Conservation (phyloP, 1,140 invertebrate species). For the Trichomalopsis sarcophagae region DNA sequence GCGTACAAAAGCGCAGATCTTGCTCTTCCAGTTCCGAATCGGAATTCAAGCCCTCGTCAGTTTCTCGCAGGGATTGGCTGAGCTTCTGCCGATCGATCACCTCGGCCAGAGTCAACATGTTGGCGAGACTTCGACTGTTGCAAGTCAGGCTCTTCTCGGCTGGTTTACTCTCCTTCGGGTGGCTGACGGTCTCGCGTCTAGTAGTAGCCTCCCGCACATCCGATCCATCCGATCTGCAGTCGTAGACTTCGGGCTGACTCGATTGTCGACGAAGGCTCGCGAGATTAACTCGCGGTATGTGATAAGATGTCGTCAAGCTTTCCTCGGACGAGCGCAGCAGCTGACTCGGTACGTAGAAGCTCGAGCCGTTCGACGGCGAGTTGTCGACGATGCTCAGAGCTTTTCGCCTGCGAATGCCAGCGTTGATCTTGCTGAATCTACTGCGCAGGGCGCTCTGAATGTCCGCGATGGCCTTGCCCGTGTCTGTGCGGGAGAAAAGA, state of each 20-base stretch:
- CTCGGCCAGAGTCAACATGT: background rate
- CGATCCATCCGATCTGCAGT: constrained; percentile 41
- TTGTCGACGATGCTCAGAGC: constrained; percentile 80
- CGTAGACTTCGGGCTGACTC: constrained; percentile 49
- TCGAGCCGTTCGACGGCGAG: constrained; percentile 49
- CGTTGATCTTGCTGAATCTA: constrained; percentile 80
- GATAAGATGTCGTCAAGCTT: constrained; percentile 50
- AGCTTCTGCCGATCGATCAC: background rate
- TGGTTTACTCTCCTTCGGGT: background rate
- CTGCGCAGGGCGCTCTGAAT: constrained; percentile 80
- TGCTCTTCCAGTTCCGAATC: constrained; percentile 72
- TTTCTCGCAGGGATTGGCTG: constrained; percentile 57
- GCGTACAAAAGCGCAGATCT: constrained; percentile 74
- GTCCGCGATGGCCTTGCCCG: constrained; percentile 72
- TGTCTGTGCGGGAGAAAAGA: constrained; percentile 55
- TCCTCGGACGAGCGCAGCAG: constrained; percentile 63
- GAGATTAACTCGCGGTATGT: constrained; percentile 63
- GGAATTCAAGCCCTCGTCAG: constrained; percentile 69
- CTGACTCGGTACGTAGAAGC: constrained; percentile 82
- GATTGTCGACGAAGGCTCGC: constrained; percentile 63
- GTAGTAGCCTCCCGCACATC: constrained; percentile 58
- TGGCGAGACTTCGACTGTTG: background rate
- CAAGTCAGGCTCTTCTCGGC: background rate
- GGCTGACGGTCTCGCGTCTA: background rate
- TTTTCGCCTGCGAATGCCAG: constrained; percentile 78